Conservation (phyloP, 1,140 invertebrate genomes). For the Rhopalosiphum padi region DNA sequence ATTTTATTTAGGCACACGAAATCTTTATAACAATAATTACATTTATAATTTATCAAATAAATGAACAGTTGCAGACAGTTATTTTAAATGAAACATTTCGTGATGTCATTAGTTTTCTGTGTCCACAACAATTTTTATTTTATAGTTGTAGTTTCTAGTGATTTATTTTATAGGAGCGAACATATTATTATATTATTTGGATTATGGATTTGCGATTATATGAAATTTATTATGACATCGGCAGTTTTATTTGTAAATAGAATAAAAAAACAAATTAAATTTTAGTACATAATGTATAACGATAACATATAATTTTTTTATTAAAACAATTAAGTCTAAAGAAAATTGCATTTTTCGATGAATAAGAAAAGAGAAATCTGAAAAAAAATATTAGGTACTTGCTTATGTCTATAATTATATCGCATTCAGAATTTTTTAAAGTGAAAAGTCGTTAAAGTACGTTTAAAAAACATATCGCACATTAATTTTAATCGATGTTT, state of each 20-base stretch:
- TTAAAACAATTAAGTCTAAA: not conserved
- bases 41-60: constrained; percentile 8
- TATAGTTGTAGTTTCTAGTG: not conserved
- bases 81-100: not conserved
- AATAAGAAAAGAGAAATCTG: constrained; percentile 14
- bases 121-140: not conserved
- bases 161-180: not conserved
- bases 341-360: not conserved
- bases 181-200: not conserved
- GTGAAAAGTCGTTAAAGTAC: not conserved
- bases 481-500: not conserved
- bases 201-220: not conserved
- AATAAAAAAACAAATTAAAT: not conserved
- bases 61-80: not conserved
- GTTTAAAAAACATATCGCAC: not conserved
- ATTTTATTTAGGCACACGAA: not conserved
- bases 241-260: not conserved
- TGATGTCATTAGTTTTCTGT: not conserved
- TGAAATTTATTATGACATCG: not conserved
- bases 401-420: constrained; percentile 23
- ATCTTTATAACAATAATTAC: not conserved
- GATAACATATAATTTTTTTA: not conserved
- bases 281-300: not conserved
- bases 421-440: not conserved
- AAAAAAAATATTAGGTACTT: not conserved